Base-by-base conservation (phyloP, 2,888 invertebrate species). In the Agonopterix subpropinquella region DNA sequence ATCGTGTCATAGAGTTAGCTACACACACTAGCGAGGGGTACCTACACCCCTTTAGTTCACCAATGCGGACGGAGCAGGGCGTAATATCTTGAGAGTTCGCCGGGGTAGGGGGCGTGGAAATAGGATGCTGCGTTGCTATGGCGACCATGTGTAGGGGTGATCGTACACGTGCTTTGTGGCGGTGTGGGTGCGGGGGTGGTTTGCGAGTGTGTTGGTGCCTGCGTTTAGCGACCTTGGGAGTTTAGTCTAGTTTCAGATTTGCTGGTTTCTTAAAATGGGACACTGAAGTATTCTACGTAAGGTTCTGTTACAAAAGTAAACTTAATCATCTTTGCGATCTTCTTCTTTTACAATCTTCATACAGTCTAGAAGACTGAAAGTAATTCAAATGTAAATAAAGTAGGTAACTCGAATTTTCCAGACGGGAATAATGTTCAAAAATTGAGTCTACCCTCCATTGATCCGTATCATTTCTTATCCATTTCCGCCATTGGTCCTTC, bases 121-220 rank as follows among this genome's bases (percentile, higher is more conserved):
- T 83, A 85, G 90, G 90, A 87, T 88, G 89, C 89, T 90, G 90
- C 88, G 91, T 91, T 80, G 87, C 88, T 80, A 90, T 89, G 89
- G 86, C 87, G 76, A 91, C 91, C 78, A 74, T 71, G 77, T 81
- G 78, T 82, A 80, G 85, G 85, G 28, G 81, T 80, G 70, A 77
- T 69, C 72, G 70, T 73, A 75, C 77, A 77, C 75, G 78, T 66
- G 55, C 55, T 59, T 61, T 55, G 28, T 54, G 56, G 59, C 66
- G 79, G 76, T 76, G 78, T 59, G 82, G 70, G 70, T 54, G 61
- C 67, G 74, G 80, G 67, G 69, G 65, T 28, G 28, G 58, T 51
- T 46, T 51, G 76, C 74, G 74, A 72, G 76, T 47, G 73, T 65
- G 60, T 53, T 58, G 51, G 53, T 48, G 52, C 57, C 28, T 59